Evolutionary conservation across 2,888 invertebrate species (phyloP).

Genomic region (Scrobipalpa atriplicella): DNA sequence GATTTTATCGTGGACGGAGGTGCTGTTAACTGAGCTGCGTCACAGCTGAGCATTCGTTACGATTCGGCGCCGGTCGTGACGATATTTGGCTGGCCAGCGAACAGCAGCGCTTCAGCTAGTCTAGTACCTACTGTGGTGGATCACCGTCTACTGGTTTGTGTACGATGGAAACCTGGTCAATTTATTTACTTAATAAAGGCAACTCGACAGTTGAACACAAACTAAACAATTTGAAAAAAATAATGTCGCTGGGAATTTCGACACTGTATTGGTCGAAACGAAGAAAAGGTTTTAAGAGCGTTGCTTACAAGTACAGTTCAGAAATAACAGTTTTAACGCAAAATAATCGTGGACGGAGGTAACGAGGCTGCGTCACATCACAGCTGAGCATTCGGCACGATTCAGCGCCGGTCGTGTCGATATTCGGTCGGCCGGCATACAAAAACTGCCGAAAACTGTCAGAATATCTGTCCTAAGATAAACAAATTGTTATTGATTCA

Average conservation of each 20-base stretch:
- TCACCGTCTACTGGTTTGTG: too few species aligned
- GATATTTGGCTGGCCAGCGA: conserved; percentile 47
- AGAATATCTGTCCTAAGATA: neutral
- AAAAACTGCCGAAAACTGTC: too few species aligned
- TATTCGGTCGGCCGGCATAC: conserved; percentile 46
- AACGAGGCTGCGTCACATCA: conserved; percentile 68
- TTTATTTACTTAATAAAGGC: too few species aligned
- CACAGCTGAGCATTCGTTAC: conserved; percentile 64
- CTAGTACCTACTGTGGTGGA: too few species aligned
- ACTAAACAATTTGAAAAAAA: too few species aligned
- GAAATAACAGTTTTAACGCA: conserved; percentile 74
- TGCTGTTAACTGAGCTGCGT: conserved; percentile 37
- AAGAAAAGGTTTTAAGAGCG: too few species aligned
- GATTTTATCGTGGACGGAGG: neutral
- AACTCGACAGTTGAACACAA: too few species aligned
- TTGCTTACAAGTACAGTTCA: too few species aligned
- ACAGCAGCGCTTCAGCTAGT: neutral
- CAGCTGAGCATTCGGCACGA: conserved; percentile 62
- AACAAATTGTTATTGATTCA: neutral
- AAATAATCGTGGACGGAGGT: conserved; percentile 68
- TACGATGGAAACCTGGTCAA: too few species aligned
- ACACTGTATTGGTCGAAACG: too few species aligned
- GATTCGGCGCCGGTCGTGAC: conserved; percentile 48
- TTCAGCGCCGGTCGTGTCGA: conserved; percentile 50
- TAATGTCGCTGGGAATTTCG: too few species aligned